Evolutionary conservation across 1,140 invertebrate genomes (phyloP).

Genomic region (Zaprionus vittiger): DNA sequence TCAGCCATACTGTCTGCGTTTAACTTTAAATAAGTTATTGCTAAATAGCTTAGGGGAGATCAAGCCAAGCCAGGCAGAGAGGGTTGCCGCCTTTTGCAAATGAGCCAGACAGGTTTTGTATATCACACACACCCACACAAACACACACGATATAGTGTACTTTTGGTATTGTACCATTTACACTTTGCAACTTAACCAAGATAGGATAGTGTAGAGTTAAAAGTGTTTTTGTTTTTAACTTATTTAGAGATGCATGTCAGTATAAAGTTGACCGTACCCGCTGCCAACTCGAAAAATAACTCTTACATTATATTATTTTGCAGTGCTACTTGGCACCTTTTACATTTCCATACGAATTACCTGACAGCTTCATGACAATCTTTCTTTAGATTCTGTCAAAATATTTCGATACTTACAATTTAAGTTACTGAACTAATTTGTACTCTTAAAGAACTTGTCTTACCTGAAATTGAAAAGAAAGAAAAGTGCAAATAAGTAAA

Average conservation of each 20-base stretch:
- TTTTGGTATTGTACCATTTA: not conserved
- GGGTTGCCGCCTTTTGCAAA: constrained; percentile 9
- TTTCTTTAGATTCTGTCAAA: not conserved
- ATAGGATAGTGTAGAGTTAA: not conserved
- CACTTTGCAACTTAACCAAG: not conserved
- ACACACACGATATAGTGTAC: not conserved
- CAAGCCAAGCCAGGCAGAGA: constrained; percentile 7
- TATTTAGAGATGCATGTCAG: not conserved
- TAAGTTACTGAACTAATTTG: not conserved
- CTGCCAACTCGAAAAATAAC: not conserved
- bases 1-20: constrained; percentile 51
- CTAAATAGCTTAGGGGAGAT: constrained; percentile 71
- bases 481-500: not conserved
- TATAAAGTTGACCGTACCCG: not conserved
- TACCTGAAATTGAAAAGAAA: constrained; percentile 1
- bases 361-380: not conserved
- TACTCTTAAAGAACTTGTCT: not conserved
- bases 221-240: not conserved
- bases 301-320: not conserved
- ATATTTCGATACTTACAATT: not conserved
- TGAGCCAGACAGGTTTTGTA: constrained; percentile 3
- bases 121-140: not conserved
- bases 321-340: not conserved
- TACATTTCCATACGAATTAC: not conserved
- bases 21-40: constrained; percentile 77